Evolutionary conservation across 2,797 vertebrate species (phyloP).

Genomic region (Sylvilagus floridanus): DNA sequence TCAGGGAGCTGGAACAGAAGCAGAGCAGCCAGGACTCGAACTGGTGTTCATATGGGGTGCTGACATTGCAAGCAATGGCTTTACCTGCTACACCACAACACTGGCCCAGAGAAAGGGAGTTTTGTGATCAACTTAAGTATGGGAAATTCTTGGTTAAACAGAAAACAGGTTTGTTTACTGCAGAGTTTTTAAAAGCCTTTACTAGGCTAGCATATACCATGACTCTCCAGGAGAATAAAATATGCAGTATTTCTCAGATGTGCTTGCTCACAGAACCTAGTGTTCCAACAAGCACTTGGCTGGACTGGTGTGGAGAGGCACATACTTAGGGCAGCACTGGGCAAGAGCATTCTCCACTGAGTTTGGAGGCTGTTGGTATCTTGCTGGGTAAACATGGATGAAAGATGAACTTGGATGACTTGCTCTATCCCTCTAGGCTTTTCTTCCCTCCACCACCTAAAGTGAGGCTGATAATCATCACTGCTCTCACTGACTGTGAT

Average conservation of each 20-base stretch:
- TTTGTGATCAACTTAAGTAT: slow-evolving; percentile 48
- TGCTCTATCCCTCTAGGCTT: slow-evolving; percentile 12
- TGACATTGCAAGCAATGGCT: too few species aligned
- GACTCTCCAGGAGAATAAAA: slow-evolving; percentile 20
- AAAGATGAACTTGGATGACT: slow-evolving; percentile 44
- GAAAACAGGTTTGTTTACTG: slow-evolving; percentile 44
- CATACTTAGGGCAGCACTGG: background rate
- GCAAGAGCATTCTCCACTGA: background rate
- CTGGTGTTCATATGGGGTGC: too few species aligned
- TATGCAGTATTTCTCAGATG: background rate
- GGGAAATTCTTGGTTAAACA: slow-evolving; percentile 48
- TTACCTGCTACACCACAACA: too few species aligned
- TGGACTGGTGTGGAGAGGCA: slow-evolving; percentile 19
- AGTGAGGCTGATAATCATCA: slow-evolving; percentile 61
- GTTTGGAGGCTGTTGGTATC: background rate
- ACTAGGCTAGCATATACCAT: background rate
- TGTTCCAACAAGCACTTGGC: slow-evolving; percentile 25
- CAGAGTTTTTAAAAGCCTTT: slow-evolving; percentile 26
- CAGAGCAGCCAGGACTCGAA: too few species aligned
- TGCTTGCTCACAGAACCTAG: slow-evolving; percentile 12
- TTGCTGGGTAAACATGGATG: slow-evolving; percentile 43
- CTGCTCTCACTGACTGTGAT: slow-evolving; percentile 46
- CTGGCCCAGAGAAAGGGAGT: background rate
- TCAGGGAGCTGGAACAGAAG: too few species aligned
- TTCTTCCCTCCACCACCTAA: slow-evolving; percentile 46